Base-by-base conservation (phyloP, 2,113 vertebrate genomes). In the Chiloscyllium plagiosum region DNA sequence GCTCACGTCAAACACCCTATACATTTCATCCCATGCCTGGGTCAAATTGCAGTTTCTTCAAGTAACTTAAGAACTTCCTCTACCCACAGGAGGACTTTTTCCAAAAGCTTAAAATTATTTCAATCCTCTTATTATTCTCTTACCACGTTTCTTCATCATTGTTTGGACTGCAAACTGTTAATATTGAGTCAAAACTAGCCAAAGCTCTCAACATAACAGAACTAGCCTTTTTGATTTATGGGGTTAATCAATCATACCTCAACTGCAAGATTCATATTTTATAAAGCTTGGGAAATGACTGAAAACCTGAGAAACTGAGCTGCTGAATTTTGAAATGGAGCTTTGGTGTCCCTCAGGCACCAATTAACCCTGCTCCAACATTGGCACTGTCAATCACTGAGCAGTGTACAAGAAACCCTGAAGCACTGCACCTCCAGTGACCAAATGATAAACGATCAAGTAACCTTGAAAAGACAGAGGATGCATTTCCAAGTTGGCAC, bases 341-440 rank as follows among this genome's bases (percentile, higher is more conserved):
- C 42, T 52, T 50, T 76, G 42, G 68, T 95, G 47, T 95, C 94
- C 94, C 94, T 95, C 68, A 72, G 68, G 94, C 94, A 95, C 29
- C 94, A 95, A 95, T 95, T 95, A 95, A 72, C 68, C 37, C 69
- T 95, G 94, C 47, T 70, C 42, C 68, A 72, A 72, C 69, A 76
- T 52, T 5, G 24, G 8, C 12, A 29, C 68, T 70, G 94, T 95
- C 94, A 95, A 33, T 72, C 47, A 72, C 47, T 33, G 22, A 26
- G 24, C 72, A 76, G 6, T 7, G 24, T 1, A 52, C 69, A 72
- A 95, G 69, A 12, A 95, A 47, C 29, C 69, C 69, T 95, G 94
- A 29, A 72, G 94, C 69, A 76, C 37, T 22, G 26, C 26, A 95
- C 94, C 26, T 33, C 93, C 93, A 69, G 22, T 72, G 93, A 50